Percentiles rank a stretch among this genome's conserved stretches.
These are phyloP conservation scores for Drosophila fungiperda DNA, from an alignment of 2,888 invertebrate species.

Conservation along the genomic window DNA sequence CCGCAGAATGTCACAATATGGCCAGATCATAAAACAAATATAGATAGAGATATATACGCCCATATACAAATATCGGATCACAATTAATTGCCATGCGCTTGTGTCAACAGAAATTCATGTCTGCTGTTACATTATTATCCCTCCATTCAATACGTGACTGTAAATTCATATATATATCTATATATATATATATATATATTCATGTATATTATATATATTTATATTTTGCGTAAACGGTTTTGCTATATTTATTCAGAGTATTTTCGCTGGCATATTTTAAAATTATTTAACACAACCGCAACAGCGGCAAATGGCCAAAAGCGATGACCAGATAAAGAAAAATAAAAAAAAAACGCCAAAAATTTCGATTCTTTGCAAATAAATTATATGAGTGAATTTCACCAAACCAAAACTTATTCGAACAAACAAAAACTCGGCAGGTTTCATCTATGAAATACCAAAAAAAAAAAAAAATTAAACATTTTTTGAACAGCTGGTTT, in stretches of 20 bases:
- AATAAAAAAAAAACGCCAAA: background rate
- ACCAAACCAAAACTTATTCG: constrained; percentile 22
- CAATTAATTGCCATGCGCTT: constrained; percentile 58
- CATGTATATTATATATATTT: constrained; percentile 10
- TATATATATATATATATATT: background rate
- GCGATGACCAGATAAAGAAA: constrained; percentile 21
- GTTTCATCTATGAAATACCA: constrained; percentile 12
- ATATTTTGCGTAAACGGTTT: constrained; percentile 12
- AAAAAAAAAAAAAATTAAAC: background rate
- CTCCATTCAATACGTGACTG: constrained; percentile 19
- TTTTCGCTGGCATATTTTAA: constrained; percentile 38
- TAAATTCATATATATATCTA: constrained; percentile 1
- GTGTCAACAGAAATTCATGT: constrained; percentile 48
- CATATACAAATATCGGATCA: constrained; percentile 36
- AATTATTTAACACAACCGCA: constrained; percentile 46
- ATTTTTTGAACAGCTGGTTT: background rate
- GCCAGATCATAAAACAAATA: constrained; percentile 41
- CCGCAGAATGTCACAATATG: constrained; percentile 3
- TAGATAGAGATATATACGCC: constrained; percentile 20
- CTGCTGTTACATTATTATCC: constrained; percentile 39
- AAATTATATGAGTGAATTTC: constrained; percentile 35
- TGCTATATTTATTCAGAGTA: constrained; percentile 29
- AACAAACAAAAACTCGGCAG: constrained; percentile 4
- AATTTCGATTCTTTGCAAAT: constrained; percentile 34
- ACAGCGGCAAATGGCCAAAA: constrained; percentile 8